A percentile compares a stretch with the other conserved stretches of the same genome.
Evolutionary conservation across 2,113 vertebrate genomes (phyloP).

Genomic region (Xiphorhynchus elegans): DNA sequence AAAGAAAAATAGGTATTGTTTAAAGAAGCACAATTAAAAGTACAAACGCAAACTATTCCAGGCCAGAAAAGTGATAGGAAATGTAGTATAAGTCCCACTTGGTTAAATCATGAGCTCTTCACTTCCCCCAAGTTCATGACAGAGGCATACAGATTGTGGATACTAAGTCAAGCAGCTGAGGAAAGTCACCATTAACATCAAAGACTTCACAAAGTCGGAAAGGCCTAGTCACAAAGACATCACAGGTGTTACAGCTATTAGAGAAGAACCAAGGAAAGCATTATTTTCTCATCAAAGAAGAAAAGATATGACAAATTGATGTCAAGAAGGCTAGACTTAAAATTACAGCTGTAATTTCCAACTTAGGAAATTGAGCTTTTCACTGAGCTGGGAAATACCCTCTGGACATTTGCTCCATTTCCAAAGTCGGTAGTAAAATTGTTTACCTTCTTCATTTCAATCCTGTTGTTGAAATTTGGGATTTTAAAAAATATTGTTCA

Average conservation of each 20-base stretch:
- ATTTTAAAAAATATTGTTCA: neutral
- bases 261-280: neutral
- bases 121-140: neutral
- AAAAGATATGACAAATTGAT: neutral
- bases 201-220: neutral
- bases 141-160: neutral
- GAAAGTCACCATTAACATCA: neutral
- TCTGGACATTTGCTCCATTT: neutral
- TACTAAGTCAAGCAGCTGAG: neutral
- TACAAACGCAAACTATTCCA: neutral
- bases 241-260: neutral
- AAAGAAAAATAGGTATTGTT: neutral
- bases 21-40: neutral
- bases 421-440: neutral
- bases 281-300: neutral
- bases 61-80: neutral
- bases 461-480: neutral
- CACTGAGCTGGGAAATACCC: neutral
- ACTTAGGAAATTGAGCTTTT: neutral
- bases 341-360: neutral
- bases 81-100: neutral
- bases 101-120: neutral
- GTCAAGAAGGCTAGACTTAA: neutral
- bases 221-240: neutral
- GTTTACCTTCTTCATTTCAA: neutral